Evolutionary conservation across 1,140 invertebrate genomes (phyloP), one percentile per base, ranked within the genome.

Genomic region (Cecropterus lyciades): DNA sequence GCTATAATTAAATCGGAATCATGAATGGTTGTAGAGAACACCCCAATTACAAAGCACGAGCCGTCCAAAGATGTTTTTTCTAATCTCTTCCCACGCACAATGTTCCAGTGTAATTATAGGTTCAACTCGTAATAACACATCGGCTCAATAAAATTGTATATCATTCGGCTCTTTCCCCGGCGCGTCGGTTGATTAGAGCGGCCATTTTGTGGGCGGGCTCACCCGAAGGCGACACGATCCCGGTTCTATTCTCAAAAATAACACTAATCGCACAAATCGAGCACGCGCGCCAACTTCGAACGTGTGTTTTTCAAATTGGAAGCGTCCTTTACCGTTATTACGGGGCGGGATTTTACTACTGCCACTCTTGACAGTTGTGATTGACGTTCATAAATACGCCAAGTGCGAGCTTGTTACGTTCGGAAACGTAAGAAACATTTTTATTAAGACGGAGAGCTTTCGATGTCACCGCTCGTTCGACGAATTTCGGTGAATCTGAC

Each of bases 101-200:
- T 80, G 84, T 82, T 84, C 82, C 78, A 75, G 65, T 75, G 79
- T 91, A 91, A 91, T 91, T 85, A 89, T 80, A 81, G 85, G 87
- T 89, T 89, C 79, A 77, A 77, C 72, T 72, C n/a, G 82, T 91
- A 91, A 91, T 91, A 91, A 91, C 85, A 89, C 80, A 89, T 90
- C 85, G 85, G 82, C 83, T 87, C 85, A 86, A 87, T 89, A 88
- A 91, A 91, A 91, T 91, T 88, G 87, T 90, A 89, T 91, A 91
- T 91, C 86, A 90, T 90, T 89, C 75, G 72, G 76, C 79, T 79
- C 67, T 80, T 84, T 86, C 84, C 81, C 83, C 85, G 80, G 85
- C 77, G 84, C 76, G 75, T 72, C 72, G 81, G 73, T 77, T 85
- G 89, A 89, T 91, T 89, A 89, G 87, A 75, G 79, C 83, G 74